Evolutionary conservation across 2,113 vertebrate species (phyloP), one percentile per base, ranked within the genome.

Genomic region (Emydura subglobosa): DNA sequence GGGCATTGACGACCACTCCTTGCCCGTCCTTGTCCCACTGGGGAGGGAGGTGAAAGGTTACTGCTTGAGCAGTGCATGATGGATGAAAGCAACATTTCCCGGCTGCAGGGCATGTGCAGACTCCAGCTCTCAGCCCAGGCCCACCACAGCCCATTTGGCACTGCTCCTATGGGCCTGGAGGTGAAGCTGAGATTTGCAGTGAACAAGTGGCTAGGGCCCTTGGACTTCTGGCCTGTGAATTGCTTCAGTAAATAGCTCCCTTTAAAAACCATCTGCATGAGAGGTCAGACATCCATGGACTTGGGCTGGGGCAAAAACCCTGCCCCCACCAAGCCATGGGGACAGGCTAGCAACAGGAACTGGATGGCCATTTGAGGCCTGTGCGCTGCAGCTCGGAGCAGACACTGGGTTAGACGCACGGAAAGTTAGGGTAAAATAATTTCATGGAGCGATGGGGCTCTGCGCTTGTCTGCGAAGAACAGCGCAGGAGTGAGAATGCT

Each of bases 21-120:
- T 1, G 79, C 39, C 97, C 88, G 0, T 96, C 65, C 68, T 95
- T 4, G 2, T 94, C 91, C 95, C 96, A 95, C 96, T 97, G 93
- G 0, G 0, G 54, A 3, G 4, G 31, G 42, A 91, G 16, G 22
- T 0, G 0, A 14, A 39, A 17, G 14, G 6, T 57, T 44, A 55
- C 24, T 14, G 3, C 27, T 29, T 14, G 42, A 10, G 72, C 10
- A 76, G 39, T 1, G 39, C 1, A 22, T 3, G 11, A 34, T 2
- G n/a, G 11, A 34, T 2, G n/a, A 74, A 74, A 65, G 31, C 31
- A 8, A 68, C 2, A 7, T 21, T 76, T 42, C 10, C 16, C 10
- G 7, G n/a, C 39, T 22, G 4, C 68, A 42, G 19, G 1, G n/a
- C 19, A 21, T 22, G 21, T 19, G 2, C 21, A 21, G 39, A 44